phyloP scores from a whole-genome alignment of 2,113 vertebrate genomes.

The Antigone vipio region DNA sequence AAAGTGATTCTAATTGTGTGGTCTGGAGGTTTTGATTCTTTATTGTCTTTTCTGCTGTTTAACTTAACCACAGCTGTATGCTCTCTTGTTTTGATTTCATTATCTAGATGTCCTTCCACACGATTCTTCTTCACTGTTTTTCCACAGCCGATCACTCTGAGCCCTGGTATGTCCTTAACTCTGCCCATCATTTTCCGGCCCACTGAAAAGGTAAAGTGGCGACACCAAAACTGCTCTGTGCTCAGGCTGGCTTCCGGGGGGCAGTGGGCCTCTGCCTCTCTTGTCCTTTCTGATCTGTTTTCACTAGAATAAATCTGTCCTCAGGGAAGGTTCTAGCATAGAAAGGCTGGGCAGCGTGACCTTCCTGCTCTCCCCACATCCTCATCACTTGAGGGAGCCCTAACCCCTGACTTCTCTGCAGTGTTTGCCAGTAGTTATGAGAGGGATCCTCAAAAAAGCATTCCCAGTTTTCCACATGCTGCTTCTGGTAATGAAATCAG shows the following conservation, averaged over 20 bases:
- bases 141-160: constrained; percentile 80
- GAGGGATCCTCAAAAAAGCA: not conserved
- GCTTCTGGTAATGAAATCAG: not conserved
- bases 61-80: not conserved
- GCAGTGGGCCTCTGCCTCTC: not conserved
- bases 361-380: not conserved
- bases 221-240: not conserved
- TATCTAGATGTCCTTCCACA: constrained; percentile 81
- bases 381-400: not conserved
- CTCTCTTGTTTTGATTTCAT: not conserved
- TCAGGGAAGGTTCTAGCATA: not conserved
- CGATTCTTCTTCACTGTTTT: constrained; percentile 81
- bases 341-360: not conserved
- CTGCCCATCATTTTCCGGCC: constrained; percentile 87
- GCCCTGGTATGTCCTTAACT: constrained; percentile 83
- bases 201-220: constrained; percentile 80
- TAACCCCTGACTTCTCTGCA: not conserved
- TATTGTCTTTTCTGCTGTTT: not conserved
- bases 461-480: not conserved
- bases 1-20: not conserved
- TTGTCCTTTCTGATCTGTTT: not conserved
- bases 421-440: not conserved
- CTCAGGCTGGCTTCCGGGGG: not conserved
- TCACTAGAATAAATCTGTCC: not conserved
- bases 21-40: not conserved